Conservation (phyloP, 2,113 vertebrate genomes). For the Dicaeum eximium region DNA sequence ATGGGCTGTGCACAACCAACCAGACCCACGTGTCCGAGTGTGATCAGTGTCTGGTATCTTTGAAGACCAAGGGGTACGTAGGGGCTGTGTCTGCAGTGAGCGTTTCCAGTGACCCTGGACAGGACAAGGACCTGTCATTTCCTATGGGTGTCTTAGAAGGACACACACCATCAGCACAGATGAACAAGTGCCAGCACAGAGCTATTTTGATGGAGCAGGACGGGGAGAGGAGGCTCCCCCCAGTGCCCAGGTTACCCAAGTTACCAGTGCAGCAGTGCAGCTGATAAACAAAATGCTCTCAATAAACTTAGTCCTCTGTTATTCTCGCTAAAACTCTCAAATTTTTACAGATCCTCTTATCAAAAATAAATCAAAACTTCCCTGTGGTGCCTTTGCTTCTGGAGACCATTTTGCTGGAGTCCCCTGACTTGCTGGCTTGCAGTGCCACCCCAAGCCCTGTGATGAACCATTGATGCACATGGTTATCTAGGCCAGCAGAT, state of each 20-base stretch:
- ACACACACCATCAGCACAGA: neutral
- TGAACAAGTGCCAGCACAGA: neutral
- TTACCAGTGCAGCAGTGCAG: neutral
- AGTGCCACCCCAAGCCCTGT: neutral
- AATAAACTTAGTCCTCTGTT: neutral
- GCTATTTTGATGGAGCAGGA: neutral
- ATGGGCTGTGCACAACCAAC: neutral
- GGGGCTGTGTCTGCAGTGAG: neutral
- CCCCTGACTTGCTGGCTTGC: neutral
- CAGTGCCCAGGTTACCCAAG: neutral
- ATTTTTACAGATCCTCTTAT: neutral
- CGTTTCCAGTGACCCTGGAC: neutral
- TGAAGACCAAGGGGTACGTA: neutral
- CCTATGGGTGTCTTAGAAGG: neutral
- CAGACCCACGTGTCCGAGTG: neutral
- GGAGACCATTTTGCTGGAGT: neutral
- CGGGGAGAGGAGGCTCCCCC: neutral
- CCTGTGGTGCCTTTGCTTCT: neutral
- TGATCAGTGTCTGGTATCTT: neutral
- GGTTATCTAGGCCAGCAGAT: neutral
- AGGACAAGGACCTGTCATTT: neutral
- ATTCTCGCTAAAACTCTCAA: neutral
- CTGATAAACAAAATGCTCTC: neutral
- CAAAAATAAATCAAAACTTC: neutral
- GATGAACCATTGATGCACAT: neutral